These are phyloP conservation scores for Cantharis rufa DNA, from an alignment of 2,888 invertebrate species.

Conservation along the genomic window DNA sequence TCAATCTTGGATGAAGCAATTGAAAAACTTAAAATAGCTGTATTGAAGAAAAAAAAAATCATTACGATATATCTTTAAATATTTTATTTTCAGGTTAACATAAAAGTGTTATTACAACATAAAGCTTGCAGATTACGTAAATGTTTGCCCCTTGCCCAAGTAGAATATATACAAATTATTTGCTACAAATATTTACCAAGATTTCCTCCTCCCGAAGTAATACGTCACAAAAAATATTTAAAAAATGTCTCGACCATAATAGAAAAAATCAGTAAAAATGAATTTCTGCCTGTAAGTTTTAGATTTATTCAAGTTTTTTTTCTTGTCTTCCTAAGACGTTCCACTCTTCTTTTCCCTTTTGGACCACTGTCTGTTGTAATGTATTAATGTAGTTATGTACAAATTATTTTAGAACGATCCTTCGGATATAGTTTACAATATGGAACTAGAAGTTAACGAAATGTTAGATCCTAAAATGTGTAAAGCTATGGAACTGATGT, in stretches of 20 bases:
- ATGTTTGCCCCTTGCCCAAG: neutral
- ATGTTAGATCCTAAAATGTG: neutral
- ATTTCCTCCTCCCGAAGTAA: neutral
- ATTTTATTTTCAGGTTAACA: neutral
- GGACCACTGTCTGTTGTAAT: no score
- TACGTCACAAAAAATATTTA: neutral
- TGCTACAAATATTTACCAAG: neutral
- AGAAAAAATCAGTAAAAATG: neutral
- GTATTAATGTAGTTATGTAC: no score
- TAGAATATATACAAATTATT: neutral
- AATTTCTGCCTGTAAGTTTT: neutral
- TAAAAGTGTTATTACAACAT: neutral
- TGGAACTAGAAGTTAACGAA: neutral
- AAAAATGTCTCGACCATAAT: neutral
- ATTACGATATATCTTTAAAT: neutral
- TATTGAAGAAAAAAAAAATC: neutral
- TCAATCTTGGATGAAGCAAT: conserved; percentile 36
- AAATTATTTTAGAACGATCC: neutral
- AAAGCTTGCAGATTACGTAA: neutral
- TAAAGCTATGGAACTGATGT: neutral
- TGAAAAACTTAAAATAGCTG: conserved; percentile 6
- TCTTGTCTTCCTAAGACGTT: no score
- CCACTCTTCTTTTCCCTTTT: no score
- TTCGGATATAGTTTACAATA: neutral
- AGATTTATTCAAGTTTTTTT: neutral